These are phyloP conservation scores for Enteromius mattozi DNA, from an alignment of 2,797 vertebrate species.

Conservation along the genomic window DNA sequence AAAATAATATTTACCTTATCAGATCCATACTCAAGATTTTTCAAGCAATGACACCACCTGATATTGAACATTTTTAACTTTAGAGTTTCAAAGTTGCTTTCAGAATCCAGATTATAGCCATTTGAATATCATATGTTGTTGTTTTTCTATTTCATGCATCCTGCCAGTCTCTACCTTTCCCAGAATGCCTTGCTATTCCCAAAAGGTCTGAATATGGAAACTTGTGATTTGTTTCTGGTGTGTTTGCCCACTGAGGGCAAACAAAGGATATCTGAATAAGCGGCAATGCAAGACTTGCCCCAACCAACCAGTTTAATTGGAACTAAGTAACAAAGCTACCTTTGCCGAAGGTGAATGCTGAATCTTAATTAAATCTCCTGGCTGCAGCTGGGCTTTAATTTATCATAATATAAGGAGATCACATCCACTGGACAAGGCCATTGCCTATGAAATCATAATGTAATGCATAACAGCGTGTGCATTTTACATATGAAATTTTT, in stretches of 20 bases:
- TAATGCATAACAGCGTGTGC: slow-evolving; percentile 22
- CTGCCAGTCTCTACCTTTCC: background rate
- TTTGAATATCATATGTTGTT: slow-evolving; percentile 19
- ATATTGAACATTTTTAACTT: background rate
- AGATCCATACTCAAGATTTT: background rate
- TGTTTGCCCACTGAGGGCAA: slow-evolving; percentile 63
- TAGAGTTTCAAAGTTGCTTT: background rate
- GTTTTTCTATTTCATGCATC: slow-evolving; percentile 16
- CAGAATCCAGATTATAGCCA: background rate
- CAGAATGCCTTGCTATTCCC: slow-evolving; percentile 36
- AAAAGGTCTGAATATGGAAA: slow-evolving; percentile 27
- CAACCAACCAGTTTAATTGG: slow-evolving; percentile 68
- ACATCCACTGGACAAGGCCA: slow-evolving; percentile 64
- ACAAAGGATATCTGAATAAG: slow-evolving; percentile 70
- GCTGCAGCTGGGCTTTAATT: slow-evolving; percentile 72
- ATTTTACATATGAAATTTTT: slow-evolving; percentile 49
- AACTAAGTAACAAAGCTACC: slow-evolving; percentile 71
- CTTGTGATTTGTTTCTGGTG: slow-evolving; percentile 51
- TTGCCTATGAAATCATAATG: slow-evolving; percentile 64
- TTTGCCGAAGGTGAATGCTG: slow-evolving; percentile 73
- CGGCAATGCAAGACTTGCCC: slow-evolving; percentile 63
- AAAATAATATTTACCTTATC: background rate
- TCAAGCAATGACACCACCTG: background rate
- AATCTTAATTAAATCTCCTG: slow-evolving; percentile 76
- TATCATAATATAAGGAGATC: slow-evolving; percentile 72